These are phyloP conservation scores for Galbula dea DNA, from an alignment of 2,113 vertebrate species.

Conservation along the genomic window DNA sequence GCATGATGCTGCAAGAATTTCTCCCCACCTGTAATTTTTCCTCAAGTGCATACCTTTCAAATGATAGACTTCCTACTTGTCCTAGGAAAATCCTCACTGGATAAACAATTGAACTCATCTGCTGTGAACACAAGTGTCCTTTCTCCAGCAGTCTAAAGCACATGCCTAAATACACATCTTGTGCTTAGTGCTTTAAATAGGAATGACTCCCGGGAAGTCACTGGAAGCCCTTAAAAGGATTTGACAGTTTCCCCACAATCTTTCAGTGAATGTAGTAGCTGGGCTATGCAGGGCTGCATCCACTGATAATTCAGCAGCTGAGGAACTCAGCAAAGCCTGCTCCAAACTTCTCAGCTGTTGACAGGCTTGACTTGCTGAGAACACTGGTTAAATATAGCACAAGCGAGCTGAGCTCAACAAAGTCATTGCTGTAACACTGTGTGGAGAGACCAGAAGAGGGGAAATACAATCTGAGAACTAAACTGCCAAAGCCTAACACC, in stretches of 20 bases:
- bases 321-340: conserved; percentile 77
- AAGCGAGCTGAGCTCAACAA: conserved; percentile 74
- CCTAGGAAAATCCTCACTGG: conserved; percentile 58
- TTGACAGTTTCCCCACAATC: conserved; percentile 58
- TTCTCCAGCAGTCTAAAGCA: conserved; percentile 53
- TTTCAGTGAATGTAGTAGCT: conserved; percentile 55
- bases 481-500: conserved; percentile 78
- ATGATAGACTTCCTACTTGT: conserved; percentile 56
- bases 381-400: conserved; percentile 90
- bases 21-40: conserved; percentile 30
- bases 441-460: conserved; percentile 73
- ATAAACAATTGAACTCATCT: conserved; percentile 64
- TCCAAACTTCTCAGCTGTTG: conserved; percentile 86
- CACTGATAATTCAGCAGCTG: conserved; percentile 85
- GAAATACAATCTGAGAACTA: conserved; percentile 77
- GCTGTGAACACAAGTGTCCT: conserved; percentile 48
- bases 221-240: conserved; percentile 71
- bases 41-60: conserved; percentile 50
- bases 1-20: conserved; percentile 19
- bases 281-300: conserved; percentile 52
- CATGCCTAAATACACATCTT: conserved; percentile 45
- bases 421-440: conserved; percentile 74
- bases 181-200: conserved; percentile 62
- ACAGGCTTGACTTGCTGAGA: conserved; percentile 86
- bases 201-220: conserved; percentile 65